Evolutionary conservation across 1,140 invertebrate genomes (phyloP).

Genomic region (Eubasilissa regina): DNA sequence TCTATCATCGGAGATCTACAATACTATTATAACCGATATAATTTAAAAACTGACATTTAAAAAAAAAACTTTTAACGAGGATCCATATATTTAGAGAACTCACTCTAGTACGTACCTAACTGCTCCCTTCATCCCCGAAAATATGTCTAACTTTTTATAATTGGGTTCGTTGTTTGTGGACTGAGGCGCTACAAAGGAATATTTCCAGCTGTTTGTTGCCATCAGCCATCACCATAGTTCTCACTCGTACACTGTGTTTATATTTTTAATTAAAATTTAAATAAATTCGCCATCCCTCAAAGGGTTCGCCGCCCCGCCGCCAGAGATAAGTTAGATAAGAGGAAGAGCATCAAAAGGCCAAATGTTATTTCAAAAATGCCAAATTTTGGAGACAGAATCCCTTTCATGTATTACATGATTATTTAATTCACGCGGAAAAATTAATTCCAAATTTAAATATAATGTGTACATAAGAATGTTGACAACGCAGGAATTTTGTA

Average conservation of each 20-base stretch:
- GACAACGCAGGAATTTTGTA: no score
- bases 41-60: no score
- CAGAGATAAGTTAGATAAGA: not conserved
- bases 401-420: slow-evolving; percentile 7
- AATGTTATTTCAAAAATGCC: slow-evolving; percentile 5
- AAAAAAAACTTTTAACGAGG: no score
- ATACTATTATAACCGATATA: no score
- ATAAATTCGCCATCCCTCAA: slow-evolving; percentile 49
- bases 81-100: not conserved
- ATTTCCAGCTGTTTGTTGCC: slow-evolving; percentile 38
- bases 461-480: no score
- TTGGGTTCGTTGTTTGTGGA: slow-evolving; percentile 55
- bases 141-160: slow-evolving; percentile 51
- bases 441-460: no score
- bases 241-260: slow-evolving; percentile 33
- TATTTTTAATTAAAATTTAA: slow-evolving; percentile 60
- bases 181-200: slow-evolving; percentile 53
- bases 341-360: slow-evolving; percentile 14
- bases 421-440: no score
- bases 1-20: no score
- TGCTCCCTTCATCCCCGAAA: not conserved
- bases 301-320: not conserved
- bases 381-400: slow-evolving; percentile 8
- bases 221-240: slow-evolving; percentile 19
- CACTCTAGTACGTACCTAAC: not conserved